Percentiles rank a stretch among this genome's conserved stretches.
phyloP scores from a whole-genome alignment of 2,888 invertebrate species.

The Protonemura montana region DNA sequence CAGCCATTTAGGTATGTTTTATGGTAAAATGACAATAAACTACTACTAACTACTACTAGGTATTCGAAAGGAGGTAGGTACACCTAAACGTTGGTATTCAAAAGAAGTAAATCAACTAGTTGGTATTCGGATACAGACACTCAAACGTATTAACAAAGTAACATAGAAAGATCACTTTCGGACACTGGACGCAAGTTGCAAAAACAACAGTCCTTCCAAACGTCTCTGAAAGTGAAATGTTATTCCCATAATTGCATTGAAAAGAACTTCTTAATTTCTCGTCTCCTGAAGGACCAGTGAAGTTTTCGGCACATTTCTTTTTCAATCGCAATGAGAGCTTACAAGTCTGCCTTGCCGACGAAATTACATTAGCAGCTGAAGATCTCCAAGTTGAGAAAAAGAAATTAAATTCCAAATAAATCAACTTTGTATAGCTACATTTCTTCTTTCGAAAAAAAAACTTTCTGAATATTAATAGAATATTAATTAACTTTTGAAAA shows the following conservation, averaged over 20 bases:
- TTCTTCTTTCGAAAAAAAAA: neutral
- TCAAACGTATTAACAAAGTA: neutral
- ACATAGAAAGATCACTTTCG: neutral
- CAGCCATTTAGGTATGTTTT: too few species aligned
- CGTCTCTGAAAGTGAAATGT: neutral
- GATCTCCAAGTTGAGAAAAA: neutral
- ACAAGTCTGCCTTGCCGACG: neutral
- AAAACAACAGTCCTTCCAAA: neutral
- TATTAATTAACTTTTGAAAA: neutral
- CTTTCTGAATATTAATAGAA: neutral
- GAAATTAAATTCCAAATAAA: constrained; percentile 12
- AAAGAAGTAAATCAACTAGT: too few species aligned
- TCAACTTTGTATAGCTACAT: constrained; percentile 7
- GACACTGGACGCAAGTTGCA: neutral
- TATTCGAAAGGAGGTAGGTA: too few species aligned
- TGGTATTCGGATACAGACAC: too few species aligned
- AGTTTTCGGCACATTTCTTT: neutral
- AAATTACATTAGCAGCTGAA: neutral
- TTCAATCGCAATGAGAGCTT: neutral
- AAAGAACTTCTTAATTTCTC: neutral
- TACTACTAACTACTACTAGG: too few species aligned
- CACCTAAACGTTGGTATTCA: too few species aligned
- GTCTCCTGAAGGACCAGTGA: neutral
- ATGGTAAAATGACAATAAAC: too few species aligned
- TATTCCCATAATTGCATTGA: constrained; percentile 12